Evolutionary conservation across 2,888 invertebrate species (phyloP).

Genomic region (Heliconius charithonia): DNA sequence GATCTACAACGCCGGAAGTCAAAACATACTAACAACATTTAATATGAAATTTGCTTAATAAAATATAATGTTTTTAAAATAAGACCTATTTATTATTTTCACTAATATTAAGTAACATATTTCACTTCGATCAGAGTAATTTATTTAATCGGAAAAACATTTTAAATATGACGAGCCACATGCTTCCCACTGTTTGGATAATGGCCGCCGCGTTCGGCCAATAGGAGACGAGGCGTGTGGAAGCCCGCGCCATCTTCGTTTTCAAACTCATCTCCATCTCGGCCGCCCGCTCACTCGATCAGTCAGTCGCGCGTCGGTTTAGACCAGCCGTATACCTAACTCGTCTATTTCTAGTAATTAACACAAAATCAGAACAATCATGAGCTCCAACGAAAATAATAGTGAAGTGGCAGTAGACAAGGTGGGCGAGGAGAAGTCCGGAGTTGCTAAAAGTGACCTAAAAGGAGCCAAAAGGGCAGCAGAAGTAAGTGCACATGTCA

Average conservation of each 20-base stretch:
- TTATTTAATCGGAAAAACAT: conserved; percentile 17
- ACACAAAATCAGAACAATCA: conserved; percentile 78
- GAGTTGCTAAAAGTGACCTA: conserved; percentile 90
- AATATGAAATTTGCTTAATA: not conserved
- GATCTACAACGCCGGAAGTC: conserved; percentile 36
- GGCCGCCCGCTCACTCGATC: conserved; percentile 83
- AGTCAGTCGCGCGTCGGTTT: conserved; percentile 88
- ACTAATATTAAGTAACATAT: not conserved
- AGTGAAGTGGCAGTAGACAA: conserved; percentile 93
- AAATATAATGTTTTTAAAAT: not conserved
- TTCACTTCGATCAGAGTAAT: not conserved
- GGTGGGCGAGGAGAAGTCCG: conserved; percentile 89
- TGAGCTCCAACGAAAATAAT: conserved; percentile 89
- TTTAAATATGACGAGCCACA: conserved; percentile 45
- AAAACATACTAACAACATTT: not conserved
- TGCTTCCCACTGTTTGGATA: conserved; percentile 68
- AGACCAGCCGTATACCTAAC: conserved; percentile 81
- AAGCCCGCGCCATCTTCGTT: conserved; percentile 91
- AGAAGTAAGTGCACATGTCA: conserved; percentile 89
- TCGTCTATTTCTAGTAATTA: conserved; percentile 71
- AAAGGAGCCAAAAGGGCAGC: conserved; percentile 95
- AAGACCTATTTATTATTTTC: not conserved
- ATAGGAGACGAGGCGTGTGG: conserved; percentile 68
- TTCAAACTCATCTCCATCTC: conserved; percentile 87
- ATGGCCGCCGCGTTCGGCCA: conserved; percentile 72